Evolutionary conservation across 1,140 invertebrate species (phyloP).

Genomic region (Portunus trituberculatus): DNA sequence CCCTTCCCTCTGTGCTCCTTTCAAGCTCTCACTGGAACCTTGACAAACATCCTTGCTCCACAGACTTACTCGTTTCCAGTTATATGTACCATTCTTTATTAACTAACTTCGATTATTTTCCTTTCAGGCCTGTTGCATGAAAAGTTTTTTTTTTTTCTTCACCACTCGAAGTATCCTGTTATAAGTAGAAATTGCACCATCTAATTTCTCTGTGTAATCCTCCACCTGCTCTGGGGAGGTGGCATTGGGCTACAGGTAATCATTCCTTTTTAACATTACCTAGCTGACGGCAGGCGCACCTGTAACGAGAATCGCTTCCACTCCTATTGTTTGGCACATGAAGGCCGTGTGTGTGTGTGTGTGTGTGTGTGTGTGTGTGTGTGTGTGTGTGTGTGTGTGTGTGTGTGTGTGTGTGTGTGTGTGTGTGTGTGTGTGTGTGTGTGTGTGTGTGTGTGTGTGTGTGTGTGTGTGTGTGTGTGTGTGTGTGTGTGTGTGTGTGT

Average conservation of each 20-base stretch:
- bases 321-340: too few relatives aligned
- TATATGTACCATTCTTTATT: not conserved
- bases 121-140: not conserved
- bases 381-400: too few relatives aligned
- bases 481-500: too few relatives aligned
- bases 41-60: conserved; percentile 5
- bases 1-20: not conserved
- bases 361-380: not conserved
- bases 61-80: not conserved
- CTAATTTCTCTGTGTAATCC: not conserved
- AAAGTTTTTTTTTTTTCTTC: not conserved
- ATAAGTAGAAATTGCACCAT: too few relatives aligned
- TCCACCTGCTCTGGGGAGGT: not conserved
- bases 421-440: too few relatives aligned
- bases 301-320: not conserved
- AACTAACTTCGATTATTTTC: not conserved
- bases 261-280: not conserved
- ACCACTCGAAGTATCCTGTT: not conserved
- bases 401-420: too few relatives aligned
- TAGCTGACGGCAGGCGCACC: not conserved
- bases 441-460: too few relatives aligned
- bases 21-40: not conserved
- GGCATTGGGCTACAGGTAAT: not conserved
- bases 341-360: too few relatives aligned
- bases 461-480: too few relatives aligned